These are phyloP conservation scores for Indri indri DNA, from an alignment of 2,113 vertebrate genomes.

Conservation along the genomic window DNA sequence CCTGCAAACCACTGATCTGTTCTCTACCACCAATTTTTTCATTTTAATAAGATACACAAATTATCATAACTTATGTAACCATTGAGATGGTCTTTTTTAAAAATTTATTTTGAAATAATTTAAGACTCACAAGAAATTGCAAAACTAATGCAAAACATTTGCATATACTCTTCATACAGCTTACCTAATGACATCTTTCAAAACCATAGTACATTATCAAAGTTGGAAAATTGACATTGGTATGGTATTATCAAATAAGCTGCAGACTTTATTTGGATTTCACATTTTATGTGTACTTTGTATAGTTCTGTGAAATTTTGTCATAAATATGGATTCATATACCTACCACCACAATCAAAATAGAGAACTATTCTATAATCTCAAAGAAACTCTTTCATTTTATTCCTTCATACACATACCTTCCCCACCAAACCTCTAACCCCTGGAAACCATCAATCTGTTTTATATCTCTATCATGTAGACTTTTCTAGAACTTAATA, in stretches of 20 bases:
- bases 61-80: background rate
- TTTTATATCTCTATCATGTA: background rate
- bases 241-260: background rate
- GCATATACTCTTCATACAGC: accelerated
- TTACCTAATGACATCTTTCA: background rate
- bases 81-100: background rate
- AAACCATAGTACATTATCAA: background rate
- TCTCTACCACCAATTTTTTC: background rate
- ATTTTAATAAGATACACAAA: background rate
- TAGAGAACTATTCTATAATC: background rate
- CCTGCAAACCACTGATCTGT: background rate
- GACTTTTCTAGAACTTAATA: background rate
- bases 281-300: background rate
- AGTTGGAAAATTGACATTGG: background rate
- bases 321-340: background rate
- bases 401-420: background rate
- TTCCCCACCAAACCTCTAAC: background rate
- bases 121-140: background rate
- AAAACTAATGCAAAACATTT: background rate
- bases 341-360: background rate
- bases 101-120: background rate
- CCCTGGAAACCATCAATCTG: background rate
- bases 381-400: background rate
- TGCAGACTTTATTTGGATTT: background rate
- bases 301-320: background rate